Conservation (phyloP, 2,113 vertebrate genomes). For the Felis chaus region DNA sequence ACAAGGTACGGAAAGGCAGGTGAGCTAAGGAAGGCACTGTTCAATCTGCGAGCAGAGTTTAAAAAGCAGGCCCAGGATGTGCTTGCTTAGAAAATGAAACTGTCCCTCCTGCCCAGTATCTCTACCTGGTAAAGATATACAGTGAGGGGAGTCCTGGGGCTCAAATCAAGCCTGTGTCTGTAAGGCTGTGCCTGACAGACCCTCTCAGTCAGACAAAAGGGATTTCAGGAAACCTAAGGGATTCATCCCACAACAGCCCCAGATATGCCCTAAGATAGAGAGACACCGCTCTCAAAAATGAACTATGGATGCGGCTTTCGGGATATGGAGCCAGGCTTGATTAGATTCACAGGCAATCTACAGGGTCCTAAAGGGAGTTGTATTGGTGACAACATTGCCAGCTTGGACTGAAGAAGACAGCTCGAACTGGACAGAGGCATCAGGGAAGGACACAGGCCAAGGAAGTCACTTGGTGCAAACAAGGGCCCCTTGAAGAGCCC, state of each 20-base stretch:
- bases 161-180: background rate
- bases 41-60: rapidly evolving
- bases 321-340: background rate
- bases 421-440: background rate
- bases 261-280: rapidly evolving
- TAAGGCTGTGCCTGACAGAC: rapidly evolving
- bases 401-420: background rate
- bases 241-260: background rate
- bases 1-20: rapidly evolving
- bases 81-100: background rate
- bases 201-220: background rate
- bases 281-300: background rate
- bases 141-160: background rate
- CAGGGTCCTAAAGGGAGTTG: too few species aligned
- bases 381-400: background rate
- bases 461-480: background rate
- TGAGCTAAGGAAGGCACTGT: rapidly evolving
- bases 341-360: background rate
- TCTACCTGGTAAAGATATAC: background rate
- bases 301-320: background rate
- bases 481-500: background rate
- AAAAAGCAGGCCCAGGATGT: background rate
- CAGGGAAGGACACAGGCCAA: background rate
- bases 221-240: background rate
- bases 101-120: too few species aligned